phyloP scores from a whole-genome alignment of 2,888 invertebrate genomes.

The Mimachlamys varia region DNA sequence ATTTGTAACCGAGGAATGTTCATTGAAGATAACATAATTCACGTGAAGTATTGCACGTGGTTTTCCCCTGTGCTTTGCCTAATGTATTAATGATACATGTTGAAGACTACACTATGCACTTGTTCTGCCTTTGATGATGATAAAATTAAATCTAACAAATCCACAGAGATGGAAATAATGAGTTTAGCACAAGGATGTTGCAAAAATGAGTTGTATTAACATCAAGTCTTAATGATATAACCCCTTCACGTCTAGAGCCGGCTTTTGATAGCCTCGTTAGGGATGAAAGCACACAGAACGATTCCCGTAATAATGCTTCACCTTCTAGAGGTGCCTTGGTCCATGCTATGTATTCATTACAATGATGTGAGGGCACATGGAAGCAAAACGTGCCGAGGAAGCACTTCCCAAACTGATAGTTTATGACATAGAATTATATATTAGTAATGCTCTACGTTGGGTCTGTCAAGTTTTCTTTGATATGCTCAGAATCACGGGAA shows the following conservation, averaged over 20 bases:
- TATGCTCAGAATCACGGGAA: background rate
- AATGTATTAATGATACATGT: background rate
- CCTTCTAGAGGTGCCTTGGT: background rate
- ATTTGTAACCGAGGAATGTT: background rate
- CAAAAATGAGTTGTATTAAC: background rate
- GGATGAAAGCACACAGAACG: background rate
- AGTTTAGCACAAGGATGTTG: slow-evolving; percentile 16
- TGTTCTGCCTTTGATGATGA: background rate
- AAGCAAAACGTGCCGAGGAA: background rate
- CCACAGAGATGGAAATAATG: background rate
- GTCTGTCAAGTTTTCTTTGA: background rate
- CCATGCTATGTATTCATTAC: background rate
- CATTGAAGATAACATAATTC: background rate
- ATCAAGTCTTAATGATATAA: background rate
- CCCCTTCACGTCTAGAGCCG: background rate
- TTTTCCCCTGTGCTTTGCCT: background rate
- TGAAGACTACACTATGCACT: background rate
- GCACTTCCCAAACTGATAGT: background rate
- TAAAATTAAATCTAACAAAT: slow-evolving; percentile 33
- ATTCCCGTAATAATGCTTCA: background rate
- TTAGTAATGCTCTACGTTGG: background rate
- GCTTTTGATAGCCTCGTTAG: background rate
- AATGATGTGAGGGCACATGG: background rate
- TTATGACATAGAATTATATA: background rate
- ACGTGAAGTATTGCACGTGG: background rate